Evolutionary conservation across 1,140 invertebrate species (phyloP), one percentile per base, ranked within the genome.

Genomic region (Caenorhabditis remanei): DNA sequence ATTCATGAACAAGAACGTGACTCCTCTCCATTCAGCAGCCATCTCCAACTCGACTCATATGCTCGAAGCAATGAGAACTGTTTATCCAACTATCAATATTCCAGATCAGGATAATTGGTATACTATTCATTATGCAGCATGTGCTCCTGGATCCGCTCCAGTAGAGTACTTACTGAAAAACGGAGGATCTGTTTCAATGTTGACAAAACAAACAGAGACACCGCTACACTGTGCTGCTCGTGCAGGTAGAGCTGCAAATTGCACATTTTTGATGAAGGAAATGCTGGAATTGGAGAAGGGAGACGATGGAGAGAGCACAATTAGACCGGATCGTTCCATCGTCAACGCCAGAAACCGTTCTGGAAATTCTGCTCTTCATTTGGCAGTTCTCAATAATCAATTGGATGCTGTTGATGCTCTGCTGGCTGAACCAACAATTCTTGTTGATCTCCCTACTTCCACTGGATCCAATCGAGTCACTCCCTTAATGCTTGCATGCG

Each of bases 11-110:
- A 93, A 90, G 88, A 90, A 88, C 92, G 92, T 94, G 16, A 94
- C 94, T 21, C 94, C 94, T 8, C 85, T 94, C 5, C 94, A 94
- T 90, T 94, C 93, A 90, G 94, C 94, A 40, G 93, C 93, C 19
- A 94, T 94, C 85, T 94, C 55, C n/a, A 58, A 61, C 58, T 84
- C 83, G 6, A 84, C 55, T 41, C 75, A 87, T 46, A 85, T 88
- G 83, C 87, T 94, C 21, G 90, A 91, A 6, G 87, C 90, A 13
- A 89, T 94, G 19, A 87, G 94, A 43, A 87, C 89, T 9, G 89
- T 93, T 16, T 90, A 92, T 85, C 93, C 94, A 6, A 93, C 94
- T 53, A 93, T 93, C 75, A 93, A 93, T 87, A 84, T 94, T 19
- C 86, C 92, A 13, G 94, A 94, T 90, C 89, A 91, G 24, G 87